Evolutionary conservation across 35 echinoderm and acorn worm species (phyloP).

Genomic region (Heliocidaris tuberculata): DNA sequence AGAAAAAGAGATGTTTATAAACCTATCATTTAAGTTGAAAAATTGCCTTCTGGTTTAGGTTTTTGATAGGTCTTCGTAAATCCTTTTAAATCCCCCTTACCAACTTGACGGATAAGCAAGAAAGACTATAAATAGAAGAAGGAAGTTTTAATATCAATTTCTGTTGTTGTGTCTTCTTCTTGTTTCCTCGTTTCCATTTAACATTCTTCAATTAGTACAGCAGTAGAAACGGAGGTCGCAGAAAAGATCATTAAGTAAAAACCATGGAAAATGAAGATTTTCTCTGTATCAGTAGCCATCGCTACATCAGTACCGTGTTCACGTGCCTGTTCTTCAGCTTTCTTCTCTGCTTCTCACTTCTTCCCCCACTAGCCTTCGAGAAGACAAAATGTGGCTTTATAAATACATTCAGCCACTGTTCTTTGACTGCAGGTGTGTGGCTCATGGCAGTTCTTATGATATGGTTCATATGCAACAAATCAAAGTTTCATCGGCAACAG

Average conservation of each 20-base stretch:
- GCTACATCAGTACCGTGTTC: background rate
- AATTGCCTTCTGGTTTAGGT: background rate
- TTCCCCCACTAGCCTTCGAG: background rate
- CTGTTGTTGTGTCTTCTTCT: background rate
- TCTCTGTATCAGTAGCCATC: background rate
- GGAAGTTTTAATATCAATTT: background rate
- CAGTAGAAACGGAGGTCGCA: too few species aligned
- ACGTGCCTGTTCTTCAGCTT: conserved; percentile 16
- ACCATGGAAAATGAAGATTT: background rate
- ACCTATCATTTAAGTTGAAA: too few species aligned
- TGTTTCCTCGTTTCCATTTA: background rate
- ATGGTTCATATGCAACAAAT: conserved; percentile 22
- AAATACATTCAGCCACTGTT: background rate
- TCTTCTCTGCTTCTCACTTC: background rate
- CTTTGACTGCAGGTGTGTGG: background rate
- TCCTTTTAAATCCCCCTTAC: background rate
- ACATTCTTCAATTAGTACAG: background rate
- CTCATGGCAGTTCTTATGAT: background rate
- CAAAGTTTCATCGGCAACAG: conserved; percentile 18
- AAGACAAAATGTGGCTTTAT: too few species aligned
- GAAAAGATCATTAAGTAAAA: background rate
- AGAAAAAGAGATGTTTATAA: too few species aligned
- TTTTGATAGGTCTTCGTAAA: background rate
- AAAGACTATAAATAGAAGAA: background rate
- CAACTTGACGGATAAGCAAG: background rate